Evolutionary conservation across 2,797 vertebrate species (phyloP).

Genomic region (Coilia nasus): DNA sequence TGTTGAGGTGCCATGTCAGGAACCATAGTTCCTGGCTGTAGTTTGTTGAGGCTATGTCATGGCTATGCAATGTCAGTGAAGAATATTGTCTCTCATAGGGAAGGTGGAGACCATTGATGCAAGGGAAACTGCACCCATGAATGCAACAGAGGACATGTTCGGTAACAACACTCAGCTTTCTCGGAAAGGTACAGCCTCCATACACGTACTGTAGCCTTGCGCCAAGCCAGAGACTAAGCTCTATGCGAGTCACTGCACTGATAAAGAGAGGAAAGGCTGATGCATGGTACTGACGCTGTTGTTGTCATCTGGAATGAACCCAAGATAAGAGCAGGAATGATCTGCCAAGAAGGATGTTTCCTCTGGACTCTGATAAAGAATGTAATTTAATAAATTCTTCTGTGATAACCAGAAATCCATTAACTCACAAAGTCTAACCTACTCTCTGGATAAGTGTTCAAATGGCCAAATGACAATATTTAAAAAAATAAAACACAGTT

Average conservation of each 20-base stretch:
- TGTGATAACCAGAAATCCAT: background rate
- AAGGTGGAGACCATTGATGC: slow-evolving; percentile 91
- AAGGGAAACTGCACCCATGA: slow-evolving; percentile 87
- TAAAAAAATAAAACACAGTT: background rate
- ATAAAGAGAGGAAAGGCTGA: background rate
- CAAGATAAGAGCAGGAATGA: slow-evolving; percentile 5
- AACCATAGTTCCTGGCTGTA: background rate
- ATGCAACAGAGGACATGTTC: slow-evolving; percentile 82
- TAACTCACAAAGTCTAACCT: background rate
- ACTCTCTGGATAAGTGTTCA: background rate
- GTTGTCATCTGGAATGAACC: background rate
- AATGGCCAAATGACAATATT: background rate
- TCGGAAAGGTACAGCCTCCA: slow-evolving; percentile 75
- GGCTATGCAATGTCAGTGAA: slow-evolving; percentile 19
- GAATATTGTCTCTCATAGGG: slow-evolving; percentile 64
- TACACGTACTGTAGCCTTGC: background rate
- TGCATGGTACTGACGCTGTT: background rate
- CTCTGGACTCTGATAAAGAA: background rate
- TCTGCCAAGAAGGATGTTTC: background rate
- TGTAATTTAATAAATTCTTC: slow-evolving; percentile 19
- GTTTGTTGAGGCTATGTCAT: background rate
- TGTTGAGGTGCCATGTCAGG: background rate
- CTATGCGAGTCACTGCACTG: background rate
- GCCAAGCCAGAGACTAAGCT: background rate
- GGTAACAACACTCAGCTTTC: slow-evolving; percentile 82